Evolutionary conservation across 2,113 vertebrate species (phyloP).

Genomic region (Propithecus coquereli): DNA sequence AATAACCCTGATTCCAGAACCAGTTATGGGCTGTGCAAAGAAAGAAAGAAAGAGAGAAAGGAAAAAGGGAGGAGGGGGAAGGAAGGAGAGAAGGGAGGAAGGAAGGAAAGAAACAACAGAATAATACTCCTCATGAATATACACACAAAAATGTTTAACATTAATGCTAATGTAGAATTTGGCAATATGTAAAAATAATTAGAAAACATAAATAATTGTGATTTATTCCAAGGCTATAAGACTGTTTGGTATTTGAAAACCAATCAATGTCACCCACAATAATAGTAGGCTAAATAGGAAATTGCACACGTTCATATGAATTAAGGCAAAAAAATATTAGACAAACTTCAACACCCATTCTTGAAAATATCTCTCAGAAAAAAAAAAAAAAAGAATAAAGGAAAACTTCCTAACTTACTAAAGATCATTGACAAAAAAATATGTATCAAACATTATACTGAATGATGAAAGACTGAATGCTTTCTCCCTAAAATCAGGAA

Average conservation of each 20-base stretch:
- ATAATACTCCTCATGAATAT: not conserved
- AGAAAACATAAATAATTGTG: not conserved
- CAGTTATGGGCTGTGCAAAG: not conserved
- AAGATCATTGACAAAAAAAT: not conserved
- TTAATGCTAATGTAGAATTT: not conserved
- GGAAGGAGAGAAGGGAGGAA: no score
- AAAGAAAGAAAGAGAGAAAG: not conserved
- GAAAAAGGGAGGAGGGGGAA: not conserved
- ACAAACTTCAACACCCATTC: not conserved
- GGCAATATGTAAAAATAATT: not conserved
- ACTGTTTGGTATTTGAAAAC: not conserved
- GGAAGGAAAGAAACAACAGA: not conserved
- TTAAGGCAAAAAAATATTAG: not conserved
- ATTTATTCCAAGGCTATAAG: not conserved
- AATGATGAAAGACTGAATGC: not conserved
- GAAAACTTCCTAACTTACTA: not conserved
- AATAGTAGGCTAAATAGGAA: not conserved
- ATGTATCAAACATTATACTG: not conserved
- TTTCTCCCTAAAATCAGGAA: not conserved
- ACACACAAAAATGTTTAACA: not conserved
- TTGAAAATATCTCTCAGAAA: not conserved
- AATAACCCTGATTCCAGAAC: not conserved
- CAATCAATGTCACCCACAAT: not conserved
- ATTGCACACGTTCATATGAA: not conserved
- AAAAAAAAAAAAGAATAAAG: not conserved